Base-by-base conservation (phyloP, 2,113 vertebrate species). In the Sprattus sprattus region DNA sequence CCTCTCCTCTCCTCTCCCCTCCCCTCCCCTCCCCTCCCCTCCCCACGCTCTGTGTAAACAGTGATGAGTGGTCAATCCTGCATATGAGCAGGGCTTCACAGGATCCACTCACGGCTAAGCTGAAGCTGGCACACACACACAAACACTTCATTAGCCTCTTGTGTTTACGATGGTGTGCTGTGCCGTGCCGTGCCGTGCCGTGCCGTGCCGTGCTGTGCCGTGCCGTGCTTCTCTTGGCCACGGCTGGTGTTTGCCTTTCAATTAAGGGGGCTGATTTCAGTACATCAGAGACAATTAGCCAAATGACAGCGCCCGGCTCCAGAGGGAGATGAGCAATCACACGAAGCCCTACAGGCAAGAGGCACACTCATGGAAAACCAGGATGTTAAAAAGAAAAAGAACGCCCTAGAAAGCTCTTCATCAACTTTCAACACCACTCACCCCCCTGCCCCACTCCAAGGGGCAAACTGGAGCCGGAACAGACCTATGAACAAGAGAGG, bases 231-330 rank as follows among this genome's bases (percentile, higher is more conserved):
- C n/a, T n/a, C n/a, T n/a, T n/a, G n/a, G n/a, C n/a, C n/a, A n/a
- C n/a, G n/a, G n/a, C n/a, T n/a, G 71, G 25, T 78, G 28, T 78
- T 78, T 78, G 71, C 71, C 32, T 78, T 78, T 39, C 71, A 78
- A 78, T 78, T 78, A 78, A 39, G 71, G 32, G 2, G 25, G 71
- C 71, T 78, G 18, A 78, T 78, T 78, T 78, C 71, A 32, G 71
- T 39, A 44, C 71, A 78, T 39, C 16, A 78, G 71, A 78, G 71
- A 78, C 71, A 78, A 78, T 78, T 78, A 78, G 71, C 28, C 32
- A 15, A 39, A 78, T 78, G 39, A 78, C 71, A 78, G 71, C 32
- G 10, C 39, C 32, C 4, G 2, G 32, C 28, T 32, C 71, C 11
- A 11, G 11, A 6, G 71, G 13, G 32, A 2, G 5, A 16, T 16